Evolutionary conservation across 2,797 vertebrate species (phyloP).

Genomic region (Chiloscyllium punctatum): DNA sequence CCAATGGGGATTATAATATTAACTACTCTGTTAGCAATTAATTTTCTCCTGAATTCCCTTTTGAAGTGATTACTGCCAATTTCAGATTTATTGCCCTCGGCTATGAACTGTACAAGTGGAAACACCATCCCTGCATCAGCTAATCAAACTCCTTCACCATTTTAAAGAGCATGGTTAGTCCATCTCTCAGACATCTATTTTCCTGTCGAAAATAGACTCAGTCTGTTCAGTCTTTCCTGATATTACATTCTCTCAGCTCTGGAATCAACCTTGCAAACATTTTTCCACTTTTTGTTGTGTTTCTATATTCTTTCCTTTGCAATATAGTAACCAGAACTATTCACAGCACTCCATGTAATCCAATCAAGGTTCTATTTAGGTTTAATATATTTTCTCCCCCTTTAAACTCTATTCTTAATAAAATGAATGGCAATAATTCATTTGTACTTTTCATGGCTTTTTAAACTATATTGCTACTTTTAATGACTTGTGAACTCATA

Average conservation of each 20-base stretch:
- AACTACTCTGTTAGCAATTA: too few species aligned
- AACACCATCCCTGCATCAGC: not conserved
- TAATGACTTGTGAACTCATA: not conserved
- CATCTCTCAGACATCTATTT: not conserved
- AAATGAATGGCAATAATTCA: not conserved
- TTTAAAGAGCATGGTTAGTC: not conserved
- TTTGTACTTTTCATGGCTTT: not conserved
- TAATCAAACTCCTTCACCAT: not conserved
- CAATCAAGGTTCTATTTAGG: not conserved
- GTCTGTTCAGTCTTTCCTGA: too few species aligned
- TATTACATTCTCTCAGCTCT: too few species aligned
- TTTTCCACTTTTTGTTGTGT: too few species aligned
- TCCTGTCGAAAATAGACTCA: not conserved
- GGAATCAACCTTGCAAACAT: too few species aligned
- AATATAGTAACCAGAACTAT: not conserved
- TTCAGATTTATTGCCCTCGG: too few species aligned
- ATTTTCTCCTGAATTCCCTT: too few species aligned
- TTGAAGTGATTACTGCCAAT: too few species aligned
- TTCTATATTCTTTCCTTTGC: not conserved
- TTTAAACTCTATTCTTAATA: not conserved
- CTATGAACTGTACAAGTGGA: too few species aligned
- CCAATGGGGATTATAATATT: too few species aligned
- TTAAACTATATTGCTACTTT: not conserved
- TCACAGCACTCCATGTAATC: not conserved
- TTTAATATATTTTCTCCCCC: not conserved